Conservation (phyloP, 2,797 vertebrate genomes). For the Leptatherina wallacei region DNA sequence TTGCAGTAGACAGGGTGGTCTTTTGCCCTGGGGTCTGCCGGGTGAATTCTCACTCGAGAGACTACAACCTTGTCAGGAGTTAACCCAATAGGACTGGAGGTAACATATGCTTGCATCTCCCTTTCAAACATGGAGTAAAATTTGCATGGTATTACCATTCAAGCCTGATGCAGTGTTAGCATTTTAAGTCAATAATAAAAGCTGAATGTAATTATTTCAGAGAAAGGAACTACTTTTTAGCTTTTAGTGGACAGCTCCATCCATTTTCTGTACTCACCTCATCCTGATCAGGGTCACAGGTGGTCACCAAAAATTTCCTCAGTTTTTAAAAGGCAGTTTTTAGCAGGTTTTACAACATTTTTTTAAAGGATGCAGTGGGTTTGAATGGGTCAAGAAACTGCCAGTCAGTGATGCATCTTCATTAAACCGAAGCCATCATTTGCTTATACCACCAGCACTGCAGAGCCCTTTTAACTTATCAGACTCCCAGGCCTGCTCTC, state of each 20-base stretch:
- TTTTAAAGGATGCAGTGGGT: not conserved
- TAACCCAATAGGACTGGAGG: not conserved
- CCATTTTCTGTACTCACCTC: not conserved
- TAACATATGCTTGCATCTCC: not conserved
- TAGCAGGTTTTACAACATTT: not conserved
- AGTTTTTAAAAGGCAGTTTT: not conserved
- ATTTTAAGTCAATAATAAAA: not conserved
- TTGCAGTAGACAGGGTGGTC: conserved; percentile 45
- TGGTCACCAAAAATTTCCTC: not conserved
- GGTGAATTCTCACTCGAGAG: conserved; percentile 44
- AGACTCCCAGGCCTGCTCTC: conserved; percentile 27
- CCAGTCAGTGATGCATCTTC: conserved; percentile 40
- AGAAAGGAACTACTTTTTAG: not conserved
- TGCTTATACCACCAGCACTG: conserved; percentile 9
- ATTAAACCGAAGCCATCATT: conserved; percentile 39
- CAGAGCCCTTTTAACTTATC: conserved; percentile 17
- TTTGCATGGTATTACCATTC: not conserved
- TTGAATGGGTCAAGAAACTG: conserved; percentile 12
- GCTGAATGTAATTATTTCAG: not conserved
- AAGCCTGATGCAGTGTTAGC: not conserved
- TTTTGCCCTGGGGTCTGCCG: conserved; percentile 33
- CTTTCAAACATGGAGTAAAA: not conserved
- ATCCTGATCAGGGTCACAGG: not conserved
- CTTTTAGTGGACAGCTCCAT: not conserved
- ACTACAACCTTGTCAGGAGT: conserved; percentile 15